These are phyloP conservation scores for Petaurus breviceps DNA, from an alignment of 2,113 vertebrate species.

Conservation along the genomic window DNA sequence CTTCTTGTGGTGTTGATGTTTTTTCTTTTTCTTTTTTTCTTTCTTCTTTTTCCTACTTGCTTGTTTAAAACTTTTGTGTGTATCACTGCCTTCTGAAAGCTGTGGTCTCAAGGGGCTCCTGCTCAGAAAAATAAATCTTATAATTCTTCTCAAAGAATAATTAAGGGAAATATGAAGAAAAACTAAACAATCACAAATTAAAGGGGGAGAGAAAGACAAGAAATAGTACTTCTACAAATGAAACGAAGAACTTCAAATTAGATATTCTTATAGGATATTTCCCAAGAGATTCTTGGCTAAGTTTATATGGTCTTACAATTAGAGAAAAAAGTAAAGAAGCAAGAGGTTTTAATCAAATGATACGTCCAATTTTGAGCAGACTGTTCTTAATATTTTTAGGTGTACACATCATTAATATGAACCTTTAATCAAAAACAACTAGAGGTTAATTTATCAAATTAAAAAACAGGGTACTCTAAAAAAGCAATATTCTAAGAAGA, in stretches of 20 bases:
- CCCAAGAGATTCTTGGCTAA: neutral
- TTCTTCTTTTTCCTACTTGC: slow-evolving; percentile 87
- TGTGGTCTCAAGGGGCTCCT: slow-evolving; percentile 78
- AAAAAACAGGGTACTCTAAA: neutral
- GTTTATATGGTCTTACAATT: neutral
- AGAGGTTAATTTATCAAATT: slow-evolving; percentile 11
- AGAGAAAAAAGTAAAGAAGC: neutral
- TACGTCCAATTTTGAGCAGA: neutral
- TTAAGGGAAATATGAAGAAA: neutral
- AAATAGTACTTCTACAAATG: neutral
- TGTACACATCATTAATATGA: neutral
- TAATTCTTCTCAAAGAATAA: slow-evolving; percentile 34
- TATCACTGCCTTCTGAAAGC: slow-evolving; percentile 73
- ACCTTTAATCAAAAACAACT: slow-evolving; percentile 5
- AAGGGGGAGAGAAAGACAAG: neutral
- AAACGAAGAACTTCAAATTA: neutral
- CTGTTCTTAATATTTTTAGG: neutral
- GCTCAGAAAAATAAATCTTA: slow-evolving; percentile 61
- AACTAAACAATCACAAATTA: neutral
- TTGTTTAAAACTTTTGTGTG: slow-evolving; percentile 67
- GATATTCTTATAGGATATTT: neutral
- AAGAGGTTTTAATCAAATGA: neutral
- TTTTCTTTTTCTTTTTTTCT: slow-evolving; percentile 89
- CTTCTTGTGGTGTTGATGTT: slow-evolving; percentile 81
- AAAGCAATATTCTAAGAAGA: slow-evolving; percentile 14